Base-by-base conservation (phyloP, 2,888 invertebrate species). In the Teinopalpus imperialis region DNA sequence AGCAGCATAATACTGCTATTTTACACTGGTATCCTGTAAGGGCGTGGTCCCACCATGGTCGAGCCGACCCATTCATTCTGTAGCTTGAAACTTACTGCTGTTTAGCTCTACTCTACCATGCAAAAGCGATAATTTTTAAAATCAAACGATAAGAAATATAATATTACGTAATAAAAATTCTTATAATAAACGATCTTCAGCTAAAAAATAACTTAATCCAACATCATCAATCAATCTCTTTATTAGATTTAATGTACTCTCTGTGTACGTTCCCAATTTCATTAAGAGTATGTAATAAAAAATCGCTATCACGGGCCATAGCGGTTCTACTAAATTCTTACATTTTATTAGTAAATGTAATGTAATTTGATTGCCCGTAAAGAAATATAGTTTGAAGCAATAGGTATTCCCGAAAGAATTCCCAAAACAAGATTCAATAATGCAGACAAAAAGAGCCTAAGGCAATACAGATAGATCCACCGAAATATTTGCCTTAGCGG, bases 361-460 rank as follows among this genome's bases (percentile, higher is more conserved):
- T 20, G 10, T 34, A 34, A 34, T 21, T 24, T 24, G 8, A 24
- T 10, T 26, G 18, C 9, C 27, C 18, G 12, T 26, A 32, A 23
- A 37, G 8, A 34, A 6, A 27, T 18, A 36, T 29, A 31, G 2
- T 3, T 36, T 10, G 14, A 13, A 26, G 14, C 35, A 34, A 34
- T 34, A 21, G 21, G 18, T 31, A 9, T 20, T 7, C 30, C 18
- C 18, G 12, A 4, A 16, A 45, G 27, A 27, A 40, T 46, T 46
- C 24, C 21, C 34, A 18, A 40, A 35, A 23, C 27, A 40, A 14
- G 40, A 35, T 46, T 46, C 45, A 46, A 46, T 46, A 40, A 40
- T 21, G 39, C 14, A 39, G 32, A 45, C 39, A 32, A 45, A 44
- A 23, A 39, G 36, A 18, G 32, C 39, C 45, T 18, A 10, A 14